Conservation (phyloP, 2,113 vertebrate species). For the Trogon melanurus region DNA sequence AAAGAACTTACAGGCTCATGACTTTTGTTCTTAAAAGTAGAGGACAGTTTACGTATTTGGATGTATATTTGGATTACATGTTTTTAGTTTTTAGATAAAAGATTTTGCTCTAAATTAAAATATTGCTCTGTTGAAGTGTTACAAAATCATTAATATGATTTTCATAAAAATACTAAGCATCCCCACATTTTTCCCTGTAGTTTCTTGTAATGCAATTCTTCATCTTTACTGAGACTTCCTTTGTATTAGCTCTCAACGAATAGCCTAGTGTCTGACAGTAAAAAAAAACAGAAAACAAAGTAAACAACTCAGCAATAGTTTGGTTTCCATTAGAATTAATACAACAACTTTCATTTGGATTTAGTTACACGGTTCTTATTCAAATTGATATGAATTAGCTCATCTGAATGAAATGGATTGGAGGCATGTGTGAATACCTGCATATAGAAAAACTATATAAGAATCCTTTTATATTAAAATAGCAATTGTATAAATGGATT, state of each 20-base stretch:
- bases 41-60: not conserved
- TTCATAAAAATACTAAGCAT: not conserved
- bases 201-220: conserved; percentile 8
- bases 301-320: not conserved
- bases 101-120: not conserved
- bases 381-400: not conserved
- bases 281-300: not conserved
- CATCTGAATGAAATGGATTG: not conserved
- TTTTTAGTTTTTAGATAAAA: not conserved
- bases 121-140: not conserved
- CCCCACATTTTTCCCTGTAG: not conserved
- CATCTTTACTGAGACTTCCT: not conserved
- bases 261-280: not conserved
- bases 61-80: not conserved
- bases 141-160: not conserved
- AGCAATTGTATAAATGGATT: not conserved
- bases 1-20: not conserved
- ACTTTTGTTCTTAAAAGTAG: not conserved
- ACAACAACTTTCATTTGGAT: not conserved
- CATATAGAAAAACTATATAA: not conserved
- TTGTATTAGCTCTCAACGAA: not conserved
- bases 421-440: not conserved
- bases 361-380: not conserved
- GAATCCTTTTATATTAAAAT: not conserved
- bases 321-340: not conserved